Base-by-base conservation (phyloP, 2,888 invertebrate genomes). In the Augiades crinisus region DNA sequence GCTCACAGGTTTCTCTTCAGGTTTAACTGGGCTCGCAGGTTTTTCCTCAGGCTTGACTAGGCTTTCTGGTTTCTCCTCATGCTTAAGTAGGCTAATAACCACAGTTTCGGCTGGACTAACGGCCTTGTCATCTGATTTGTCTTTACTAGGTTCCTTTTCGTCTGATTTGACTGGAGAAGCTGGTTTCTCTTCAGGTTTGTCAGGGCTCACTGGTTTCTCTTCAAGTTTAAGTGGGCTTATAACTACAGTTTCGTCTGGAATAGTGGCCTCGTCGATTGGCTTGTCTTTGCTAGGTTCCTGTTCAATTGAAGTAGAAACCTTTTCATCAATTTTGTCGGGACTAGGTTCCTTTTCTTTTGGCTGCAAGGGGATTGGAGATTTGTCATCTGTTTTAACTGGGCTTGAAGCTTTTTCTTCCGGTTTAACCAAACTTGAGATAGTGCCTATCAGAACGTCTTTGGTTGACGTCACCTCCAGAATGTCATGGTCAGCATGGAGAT, bases 371-470 rank as follows among this genome's bases (percentile, higher is more conserved):
- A 5, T 17, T 10, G 10, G 10, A 16, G 3, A 3, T 46, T 59
- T 22, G 4, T 12, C 14, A 10, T 37, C 12, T 1, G n/a, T 10
- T 4, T 21, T 21, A 12, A 5, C 12, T 8, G 38, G n/a, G 2
- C 4, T 8, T 5, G 5, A 5, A 12, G 21, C 2, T 30, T 43
- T 30, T n/a, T 31, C 22, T 6, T 47, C 30, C 21, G 40, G 3
- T 33, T 31, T 40, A 0, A 22, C 16, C 38, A 6, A 12, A 19
- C 21, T 59, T 54, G 1, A 50, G 24, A 50, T 50, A 24, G 49
- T 50, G 5, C 49, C 49, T 27, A 50, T 27, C 8, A 50, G 27
- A 19, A 50, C 49, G 13, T 50, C 49, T 36, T 50, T 50, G 3
- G 49, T 50, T 4, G 49, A 43, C 10, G 49, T 50, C 1, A 50